Evolutionary conservation across 2,888 invertebrate species (phyloP).

Genomic region (Poecilobothrus nobilitatus): DNA sequence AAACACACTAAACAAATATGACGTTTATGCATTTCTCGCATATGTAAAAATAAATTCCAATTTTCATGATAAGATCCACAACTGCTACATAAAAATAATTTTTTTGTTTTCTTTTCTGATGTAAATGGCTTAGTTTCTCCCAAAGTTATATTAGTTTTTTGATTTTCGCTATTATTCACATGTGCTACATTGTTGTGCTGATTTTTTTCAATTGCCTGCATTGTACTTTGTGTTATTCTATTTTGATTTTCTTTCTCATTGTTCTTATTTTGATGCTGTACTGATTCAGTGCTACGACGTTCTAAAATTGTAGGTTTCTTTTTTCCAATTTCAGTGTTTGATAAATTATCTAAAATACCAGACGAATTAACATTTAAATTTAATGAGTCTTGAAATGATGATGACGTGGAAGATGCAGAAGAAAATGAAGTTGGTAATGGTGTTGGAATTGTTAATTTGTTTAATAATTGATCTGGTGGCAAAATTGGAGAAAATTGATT

Average conservation of each 20-base stretch:
- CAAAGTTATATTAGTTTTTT: not conserved
- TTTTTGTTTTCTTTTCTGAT: slow-evolving; percentile 34
- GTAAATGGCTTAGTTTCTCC: slow-evolving; percentile 9
- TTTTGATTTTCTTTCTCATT: not conserved
- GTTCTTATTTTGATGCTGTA: not conserved
- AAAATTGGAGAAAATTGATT: slow-evolving; percentile 39
- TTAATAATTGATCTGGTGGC: slow-evolving; percentile 27
- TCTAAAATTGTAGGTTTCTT: not conserved
- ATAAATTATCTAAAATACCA: not conserved
- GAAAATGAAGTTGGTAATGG: slow-evolving; percentile 15
- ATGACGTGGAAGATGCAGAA: not conserved
- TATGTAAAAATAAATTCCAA: slow-evolving; percentile 77
- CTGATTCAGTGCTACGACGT: not conserved
- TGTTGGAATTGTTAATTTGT: slow-evolving; percentile 34
- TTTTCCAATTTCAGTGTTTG: not conserved
- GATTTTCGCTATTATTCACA: not conserved
- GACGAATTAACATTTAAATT: not conserved
- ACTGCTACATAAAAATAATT: slow-evolving; percentile 72
- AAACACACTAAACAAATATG: slow-evolving; percentile 77
- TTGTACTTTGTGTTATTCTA: not conserved
- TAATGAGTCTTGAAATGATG: not conserved
- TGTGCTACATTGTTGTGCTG: not conserved
- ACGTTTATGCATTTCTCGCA: slow-evolving; percentile 71
- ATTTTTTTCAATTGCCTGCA: too few species aligned
- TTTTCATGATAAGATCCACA: slow-evolving; percentile 79